phyloP scores from a whole-genome alignment of 2,113 vertebrate genomes.

The Aythya baeri region DNA sequence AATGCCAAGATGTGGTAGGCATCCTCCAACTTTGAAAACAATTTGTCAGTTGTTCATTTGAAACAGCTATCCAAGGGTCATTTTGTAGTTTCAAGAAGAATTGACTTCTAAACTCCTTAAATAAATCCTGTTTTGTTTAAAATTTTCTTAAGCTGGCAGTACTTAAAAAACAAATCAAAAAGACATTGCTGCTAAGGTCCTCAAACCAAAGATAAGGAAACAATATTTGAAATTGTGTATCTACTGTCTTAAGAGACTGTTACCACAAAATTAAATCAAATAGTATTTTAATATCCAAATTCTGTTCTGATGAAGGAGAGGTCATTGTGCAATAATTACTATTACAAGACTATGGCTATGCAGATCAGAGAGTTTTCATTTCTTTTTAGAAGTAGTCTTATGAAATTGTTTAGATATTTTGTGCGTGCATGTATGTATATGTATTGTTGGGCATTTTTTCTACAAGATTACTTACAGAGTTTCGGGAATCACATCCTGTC shows the following conservation, averaged over 20 bases:
- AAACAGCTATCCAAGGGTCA: neutral
- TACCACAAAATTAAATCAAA: neutral
- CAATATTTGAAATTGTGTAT: neutral
- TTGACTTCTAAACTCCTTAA: neutral
- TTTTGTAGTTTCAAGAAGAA: neutral
- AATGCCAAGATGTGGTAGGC: slow-evolving; percentile 87
- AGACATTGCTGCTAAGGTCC: neutral
- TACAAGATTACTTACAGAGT: neutral
- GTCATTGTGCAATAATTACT: neutral
- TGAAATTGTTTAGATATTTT: neutral
- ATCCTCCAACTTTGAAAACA: neutral
- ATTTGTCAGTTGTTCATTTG: neutral
- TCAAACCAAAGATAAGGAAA: neutral
- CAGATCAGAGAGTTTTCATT: neutral
- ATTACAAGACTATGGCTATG: neutral
- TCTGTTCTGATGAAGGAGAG: neutral
- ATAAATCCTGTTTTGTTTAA: neutral
- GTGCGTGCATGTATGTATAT: neutral
- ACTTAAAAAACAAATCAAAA: neutral
- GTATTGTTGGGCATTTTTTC: neutral
- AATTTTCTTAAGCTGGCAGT: neutral
- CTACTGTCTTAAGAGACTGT: neutral
- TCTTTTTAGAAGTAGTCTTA: neutral
- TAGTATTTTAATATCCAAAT: neutral
- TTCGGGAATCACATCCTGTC: neutral